Conservation (phyloP, 2,797 vertebrate genomes). For the Monodelphis domestica region DNA sequence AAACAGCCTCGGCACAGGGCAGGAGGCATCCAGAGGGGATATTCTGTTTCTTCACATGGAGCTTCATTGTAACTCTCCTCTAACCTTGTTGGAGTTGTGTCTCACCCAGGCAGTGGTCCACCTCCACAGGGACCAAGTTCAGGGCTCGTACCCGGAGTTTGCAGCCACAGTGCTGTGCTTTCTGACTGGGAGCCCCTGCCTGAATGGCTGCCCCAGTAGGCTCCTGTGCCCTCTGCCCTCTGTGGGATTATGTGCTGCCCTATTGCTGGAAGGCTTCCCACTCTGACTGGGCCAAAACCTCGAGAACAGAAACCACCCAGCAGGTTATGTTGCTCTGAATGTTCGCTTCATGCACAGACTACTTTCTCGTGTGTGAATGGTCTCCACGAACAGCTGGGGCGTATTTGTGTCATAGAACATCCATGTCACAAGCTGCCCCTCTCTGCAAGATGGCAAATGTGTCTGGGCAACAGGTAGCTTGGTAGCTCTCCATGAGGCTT, state of each 20-base stretch:
- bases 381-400: constrained; percentile 64
- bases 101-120: constrained; percentile 41
- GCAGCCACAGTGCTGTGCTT: constrained; percentile 55
- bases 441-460: not conserved
- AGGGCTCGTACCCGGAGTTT: constrained; percentile 36
- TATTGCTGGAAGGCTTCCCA: constrained; percentile 56
- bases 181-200: constrained; percentile 55
- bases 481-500: accelerated
- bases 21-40: not conserved
- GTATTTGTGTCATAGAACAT: constrained; percentile 43
- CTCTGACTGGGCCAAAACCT: constrained; percentile 57
- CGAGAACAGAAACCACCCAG: constrained; percentile 69
- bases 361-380: constrained; percentile 8
- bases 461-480: constrained; percentile 28
- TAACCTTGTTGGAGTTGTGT: not conserved
- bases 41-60: constrained; percentile 11
- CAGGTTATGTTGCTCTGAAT: constrained; percentile 55
- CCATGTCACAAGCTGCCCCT: not conserved
- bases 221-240: constrained; percentile 53
- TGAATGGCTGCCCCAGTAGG: constrained; percentile 43
- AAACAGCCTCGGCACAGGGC: not conserved
- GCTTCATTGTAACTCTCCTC: not conserved
- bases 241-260: constrained; percentile 52
- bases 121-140: constrained; percentile 61
- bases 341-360: constrained; percentile 53